These are phyloP conservation scores for Dysidea cf. avara DNA, from an alignment of 37 sponge, comb jelly and placozoan species.

Conservation along the genomic window DNA sequence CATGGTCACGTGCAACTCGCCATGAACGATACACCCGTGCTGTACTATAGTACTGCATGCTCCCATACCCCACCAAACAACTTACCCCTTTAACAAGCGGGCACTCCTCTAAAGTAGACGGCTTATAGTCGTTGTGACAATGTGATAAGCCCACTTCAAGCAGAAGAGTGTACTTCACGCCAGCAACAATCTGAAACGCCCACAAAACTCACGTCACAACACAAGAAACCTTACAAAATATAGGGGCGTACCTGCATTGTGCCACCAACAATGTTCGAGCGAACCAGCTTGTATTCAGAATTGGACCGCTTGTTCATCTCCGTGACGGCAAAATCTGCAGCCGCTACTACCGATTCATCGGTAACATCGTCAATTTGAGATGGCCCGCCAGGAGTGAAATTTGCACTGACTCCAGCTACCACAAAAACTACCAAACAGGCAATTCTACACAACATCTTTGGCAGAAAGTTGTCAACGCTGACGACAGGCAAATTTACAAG, in stretches of 20 bases:
- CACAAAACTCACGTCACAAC: too few species aligned
- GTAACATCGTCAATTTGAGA: not conserved
- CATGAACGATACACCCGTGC: too few species aligned
- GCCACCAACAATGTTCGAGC: not conserved
- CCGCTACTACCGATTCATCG: not conserved
- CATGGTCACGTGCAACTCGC: too few species aligned
- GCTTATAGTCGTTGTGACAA: slow-evolving; percentile 12
- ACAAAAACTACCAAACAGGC: too few species aligned
- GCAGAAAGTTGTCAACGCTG: too few species aligned
- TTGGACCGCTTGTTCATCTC: slow-evolving; percentile 18
- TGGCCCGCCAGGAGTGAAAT: not conserved
- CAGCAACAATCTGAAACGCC: slow-evolving; percentile 7
- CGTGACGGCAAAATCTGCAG: slow-evolving; percentile 12
- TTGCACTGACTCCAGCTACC: too few species aligned
- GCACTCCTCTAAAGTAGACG: slow-evolving; percentile 3
- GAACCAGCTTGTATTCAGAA: not conserved
- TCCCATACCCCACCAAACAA: too few species aligned
- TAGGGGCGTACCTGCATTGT: slow-evolving; percentile 10
- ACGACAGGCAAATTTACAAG: too few species aligned
- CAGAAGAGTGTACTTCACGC: slow-evolving; percentile 8
- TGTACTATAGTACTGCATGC: too few species aligned
- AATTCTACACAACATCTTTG: too few species aligned
- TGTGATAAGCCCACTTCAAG: slow-evolving; percentile 9
- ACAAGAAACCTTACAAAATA: too few species aligned
- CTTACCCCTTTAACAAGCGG: not conserved